Evolutionary conservation across 2,888 invertebrate species (phyloP).

Genomic region (Epirrita christyi): DNA sequence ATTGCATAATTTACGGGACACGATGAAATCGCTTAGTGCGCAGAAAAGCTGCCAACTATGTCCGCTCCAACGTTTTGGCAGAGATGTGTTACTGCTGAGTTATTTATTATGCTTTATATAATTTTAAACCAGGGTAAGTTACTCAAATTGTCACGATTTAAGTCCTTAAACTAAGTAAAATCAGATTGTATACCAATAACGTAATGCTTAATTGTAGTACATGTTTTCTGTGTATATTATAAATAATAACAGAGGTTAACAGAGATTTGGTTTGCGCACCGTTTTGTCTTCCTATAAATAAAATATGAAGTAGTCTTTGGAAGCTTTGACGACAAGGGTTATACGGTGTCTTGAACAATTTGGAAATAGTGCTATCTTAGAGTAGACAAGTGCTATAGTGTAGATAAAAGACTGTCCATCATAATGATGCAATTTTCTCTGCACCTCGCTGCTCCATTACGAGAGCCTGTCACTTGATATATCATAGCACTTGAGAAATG

Average conservation of each 20-base stretch:
- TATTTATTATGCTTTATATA: constrained; percentile 16
- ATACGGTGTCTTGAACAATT: not conserved
- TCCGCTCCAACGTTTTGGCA: constrained; percentile 19
- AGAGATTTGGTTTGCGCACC: too few relatives aligned
- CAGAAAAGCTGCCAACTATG: constrained; percentile 39
- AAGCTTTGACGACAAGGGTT: too few relatives aligned
- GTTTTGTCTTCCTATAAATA: too few relatives aligned
- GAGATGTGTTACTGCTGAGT: constrained; percentile 24
- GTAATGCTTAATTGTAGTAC: too few relatives aligned
- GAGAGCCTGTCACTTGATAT: constrained; percentile 21
- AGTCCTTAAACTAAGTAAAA: too few relatives aligned
- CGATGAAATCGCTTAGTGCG: constrained; percentile 34
- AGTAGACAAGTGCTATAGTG: not conserved
- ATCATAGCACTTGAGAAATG: constrained; percentile 25
- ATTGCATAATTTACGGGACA: constrained; percentile 38
- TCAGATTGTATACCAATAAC: too few relatives aligned
- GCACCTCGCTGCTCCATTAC: constrained; percentile 19
- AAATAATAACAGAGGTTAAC: too few relatives aligned
- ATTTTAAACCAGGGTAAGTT: too few relatives aligned
- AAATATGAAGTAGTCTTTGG: too few relatives aligned
- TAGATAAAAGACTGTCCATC: constrained; percentile 2
- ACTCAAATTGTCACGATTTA: too few relatives aligned
- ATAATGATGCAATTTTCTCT: constrained; percentile 60
- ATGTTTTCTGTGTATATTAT: too few relatives aligned
- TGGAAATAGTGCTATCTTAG: not conserved